Evolutionary conservation across 2,888 invertebrate genomes (phyloP).

Genomic region (Laspeyria flexula): DNA sequence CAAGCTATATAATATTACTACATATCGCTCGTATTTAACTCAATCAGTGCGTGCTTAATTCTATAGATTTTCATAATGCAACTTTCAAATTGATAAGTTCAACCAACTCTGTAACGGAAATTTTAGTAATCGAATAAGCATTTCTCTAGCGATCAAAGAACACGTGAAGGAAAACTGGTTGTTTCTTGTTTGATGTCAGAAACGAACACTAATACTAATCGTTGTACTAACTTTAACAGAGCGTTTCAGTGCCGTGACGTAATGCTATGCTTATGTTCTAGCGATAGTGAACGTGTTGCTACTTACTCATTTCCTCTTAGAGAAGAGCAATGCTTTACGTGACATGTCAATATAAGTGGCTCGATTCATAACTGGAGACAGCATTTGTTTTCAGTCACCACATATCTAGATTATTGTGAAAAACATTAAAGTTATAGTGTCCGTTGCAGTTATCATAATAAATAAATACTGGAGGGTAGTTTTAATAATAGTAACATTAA

Average conservation of each 20-base stretch:
- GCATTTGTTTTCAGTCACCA: not conserved
- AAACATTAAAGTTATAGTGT: too few relatives aligned
- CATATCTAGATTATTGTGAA: too few relatives aligned
- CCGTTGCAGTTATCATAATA: too few relatives aligned
- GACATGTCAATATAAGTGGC: constrained; percentile 10
- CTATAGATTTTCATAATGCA: too few relatives aligned
- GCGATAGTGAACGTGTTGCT: constrained; percentile 6
- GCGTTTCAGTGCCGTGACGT: constrained; percentile 1
- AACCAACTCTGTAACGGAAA: not conserved
- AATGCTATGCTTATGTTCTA: constrained; percentile 8
- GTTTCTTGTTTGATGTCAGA: not conserved
- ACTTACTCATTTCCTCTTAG: constrained; percentile 15
- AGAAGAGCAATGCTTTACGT: constrained; percentile 7
- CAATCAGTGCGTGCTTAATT: too few relatives aligned
- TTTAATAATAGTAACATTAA: too few relatives aligned
- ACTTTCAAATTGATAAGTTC: not conserved
- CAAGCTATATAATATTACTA: too few relatives aligned
- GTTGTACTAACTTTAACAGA: constrained; percentile 3
- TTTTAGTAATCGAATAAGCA: not conserved
- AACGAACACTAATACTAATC: not conserved
- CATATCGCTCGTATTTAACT: too few relatives aligned
- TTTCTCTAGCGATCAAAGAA: not conserved
- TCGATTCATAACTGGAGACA: constrained; percentile 1
- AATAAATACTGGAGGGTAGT: too few relatives aligned
- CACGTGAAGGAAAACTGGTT: not conserved